Evolutionary conservation across 2,888 invertebrate species (phyloP).

Genomic region (Meiosimyza platycephala): DNA sequence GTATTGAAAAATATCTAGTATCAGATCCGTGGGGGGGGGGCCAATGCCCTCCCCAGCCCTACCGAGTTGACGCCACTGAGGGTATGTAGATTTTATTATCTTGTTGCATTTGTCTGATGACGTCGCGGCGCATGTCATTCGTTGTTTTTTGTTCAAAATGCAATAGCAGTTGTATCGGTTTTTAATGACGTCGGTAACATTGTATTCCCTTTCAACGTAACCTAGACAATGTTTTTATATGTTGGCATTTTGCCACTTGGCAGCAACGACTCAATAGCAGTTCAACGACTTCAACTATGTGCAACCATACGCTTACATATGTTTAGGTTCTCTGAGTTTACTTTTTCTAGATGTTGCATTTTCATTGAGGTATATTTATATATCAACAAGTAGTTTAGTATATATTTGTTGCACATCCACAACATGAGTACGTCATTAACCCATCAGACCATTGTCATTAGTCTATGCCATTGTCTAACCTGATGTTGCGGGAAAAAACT

Average conservation of each 20-base stretch:
- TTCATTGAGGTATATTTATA: constrained; percentile 38
- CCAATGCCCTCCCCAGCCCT: too few relatives aligned
- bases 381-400: constrained; percentile 30
- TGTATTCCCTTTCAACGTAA: neutral
- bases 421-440: too few relatives aligned
- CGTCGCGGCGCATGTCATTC: neutral
- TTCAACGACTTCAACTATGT: neutral
- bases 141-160: neutral
- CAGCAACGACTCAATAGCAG: neutral
- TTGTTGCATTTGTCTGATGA: too few relatives aligned
- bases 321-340: neutral
- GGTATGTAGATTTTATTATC: too few relatives aligned
- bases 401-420: too few relatives aligned
- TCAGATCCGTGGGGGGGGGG: too few relatives aligned
- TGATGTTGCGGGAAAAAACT: too few relatives aligned
- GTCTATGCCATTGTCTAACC: too few relatives aligned
- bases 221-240: neutral
- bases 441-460: too few relatives aligned
- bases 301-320: neutral
- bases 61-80: too few relatives aligned
- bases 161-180: too few relatives aligned
- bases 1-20: too few relatives aligned
- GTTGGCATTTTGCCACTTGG: constrained; percentile 20
- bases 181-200: neutral
- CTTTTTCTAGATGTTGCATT: constrained; percentile 36